Percentiles rank a stretch among this genome's conserved stretches.
Evolutionary conservation across 2,888 invertebrate genomes (phyloP).

Genomic region (Lithophane leautieri): DNA sequence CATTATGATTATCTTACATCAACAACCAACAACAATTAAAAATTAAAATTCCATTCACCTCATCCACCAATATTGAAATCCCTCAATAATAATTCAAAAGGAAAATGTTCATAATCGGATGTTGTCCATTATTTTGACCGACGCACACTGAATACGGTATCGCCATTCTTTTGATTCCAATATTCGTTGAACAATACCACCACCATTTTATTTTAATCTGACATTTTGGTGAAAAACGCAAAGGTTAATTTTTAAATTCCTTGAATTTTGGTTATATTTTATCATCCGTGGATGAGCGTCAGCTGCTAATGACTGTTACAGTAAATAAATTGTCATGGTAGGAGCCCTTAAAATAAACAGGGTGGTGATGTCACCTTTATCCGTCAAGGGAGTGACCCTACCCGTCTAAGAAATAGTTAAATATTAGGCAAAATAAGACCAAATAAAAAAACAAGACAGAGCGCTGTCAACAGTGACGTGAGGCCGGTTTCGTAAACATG

Average conservation of each 20-base stretch:
- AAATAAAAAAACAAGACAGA: no score
- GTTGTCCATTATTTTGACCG: slow-evolving; percentile 15
- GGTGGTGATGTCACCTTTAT: no score
- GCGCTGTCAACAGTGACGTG: no score
- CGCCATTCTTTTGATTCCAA: slow-evolving; percentile 30
- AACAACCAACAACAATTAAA: not conserved
- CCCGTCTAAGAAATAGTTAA: not conserved
- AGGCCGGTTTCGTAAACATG: no score
- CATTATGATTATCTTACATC: not conserved
- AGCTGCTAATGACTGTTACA: not conserved
- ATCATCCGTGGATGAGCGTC: not conserved
- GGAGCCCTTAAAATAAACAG: not conserved
- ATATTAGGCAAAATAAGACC: no score
- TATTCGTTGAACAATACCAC: slow-evolving; percentile 9
- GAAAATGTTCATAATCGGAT: slow-evolving; percentile 38
- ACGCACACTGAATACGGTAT: slow-evolving; percentile 35
- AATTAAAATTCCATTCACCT: not conserved
- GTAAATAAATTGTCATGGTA: not conserved
- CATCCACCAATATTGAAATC: slow-evolving; percentile 13
- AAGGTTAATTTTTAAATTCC: not conserved
- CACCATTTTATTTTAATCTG: slow-evolving; percentile 6
- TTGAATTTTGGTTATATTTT: not conserved
- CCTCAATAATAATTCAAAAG: slow-evolving; percentile 27
- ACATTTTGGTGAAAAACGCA: not conserved
- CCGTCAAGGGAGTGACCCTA: no score